These are phyloP conservation scores for Procambarus clarkii DNA, from an alignment of 1,140 invertebrate genomes.

Conservation along the genomic window DNA sequence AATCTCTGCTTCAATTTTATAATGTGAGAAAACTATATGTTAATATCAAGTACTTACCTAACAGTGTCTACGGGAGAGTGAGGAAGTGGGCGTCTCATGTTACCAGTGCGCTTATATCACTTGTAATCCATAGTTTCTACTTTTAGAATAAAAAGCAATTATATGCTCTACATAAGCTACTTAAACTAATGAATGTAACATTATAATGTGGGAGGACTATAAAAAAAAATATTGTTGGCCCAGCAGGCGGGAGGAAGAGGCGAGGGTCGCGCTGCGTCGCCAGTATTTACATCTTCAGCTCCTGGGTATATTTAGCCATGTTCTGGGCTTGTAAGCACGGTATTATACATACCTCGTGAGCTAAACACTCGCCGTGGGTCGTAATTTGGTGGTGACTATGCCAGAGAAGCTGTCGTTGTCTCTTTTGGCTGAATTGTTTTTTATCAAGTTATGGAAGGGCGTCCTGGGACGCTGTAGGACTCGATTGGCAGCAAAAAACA, in stretches of 20 bases:
- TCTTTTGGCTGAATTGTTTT: slow-evolving; percentile 20
- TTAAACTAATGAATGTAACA: neutral
- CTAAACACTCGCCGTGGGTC: neutral
- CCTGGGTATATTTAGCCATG: neutral
- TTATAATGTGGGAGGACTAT: neutral
- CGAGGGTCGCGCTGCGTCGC: neutral
- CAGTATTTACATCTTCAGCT: neutral
- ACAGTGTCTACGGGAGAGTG: too few relatives aligned
- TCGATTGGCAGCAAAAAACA: neutral
- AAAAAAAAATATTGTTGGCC: slow-evolving; percentile 16
- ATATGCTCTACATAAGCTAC: neutral
- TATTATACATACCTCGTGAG: neutral
- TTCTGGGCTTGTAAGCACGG: neutral
- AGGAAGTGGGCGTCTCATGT: too few relatives aligned
- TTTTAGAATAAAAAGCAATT: neutral
- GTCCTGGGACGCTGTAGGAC: neutral
- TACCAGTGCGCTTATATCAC: too few relatives aligned
- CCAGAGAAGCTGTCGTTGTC: slow-evolving; percentile 2
- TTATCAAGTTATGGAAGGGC: slow-evolving; percentile 22
- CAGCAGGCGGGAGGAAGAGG: neutral
- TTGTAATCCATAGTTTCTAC: too few relatives aligned
- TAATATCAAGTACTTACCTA: too few relatives aligned
- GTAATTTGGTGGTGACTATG: neutral
- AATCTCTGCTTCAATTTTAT: too few relatives aligned
- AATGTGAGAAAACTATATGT: too few relatives aligned